phyloP scores from a whole-genome alignment of 2,113 vertebrate genomes.

The Periophthalmus modestus region DNA sequence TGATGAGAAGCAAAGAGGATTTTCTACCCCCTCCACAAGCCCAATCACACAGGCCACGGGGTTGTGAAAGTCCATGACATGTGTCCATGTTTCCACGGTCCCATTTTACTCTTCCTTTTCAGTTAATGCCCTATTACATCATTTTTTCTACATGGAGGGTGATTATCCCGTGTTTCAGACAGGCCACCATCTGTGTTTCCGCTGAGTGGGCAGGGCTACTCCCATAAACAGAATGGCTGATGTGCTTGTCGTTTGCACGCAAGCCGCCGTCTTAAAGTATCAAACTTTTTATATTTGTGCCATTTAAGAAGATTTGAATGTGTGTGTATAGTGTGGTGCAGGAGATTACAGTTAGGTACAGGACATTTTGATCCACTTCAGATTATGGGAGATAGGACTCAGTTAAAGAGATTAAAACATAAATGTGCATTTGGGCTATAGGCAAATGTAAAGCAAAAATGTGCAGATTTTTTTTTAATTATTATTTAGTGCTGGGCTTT shows the following conservation, averaged over 20 bases:
- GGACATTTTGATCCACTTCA: conserved; percentile 15
- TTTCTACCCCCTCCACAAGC: conserved; percentile 17
- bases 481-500: too few species aligned
- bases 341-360: conserved; percentile 18
- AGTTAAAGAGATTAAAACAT: neutral
- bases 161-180: conserved; percentile 64
- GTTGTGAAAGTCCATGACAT: conserved; percentile 32
- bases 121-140: conserved; percentile 37
- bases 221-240: conserved; percentile 53
- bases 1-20: conserved; percentile 56
- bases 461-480: too few species aligned
- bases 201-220: conserved; percentile 46
- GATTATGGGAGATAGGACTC: neutral
- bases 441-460: neutral
- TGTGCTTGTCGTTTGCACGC: conserved; percentile 40
- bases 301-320: conserved; percentile 16
- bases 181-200: conserved; percentile 64
- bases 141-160: conserved; percentile 30
- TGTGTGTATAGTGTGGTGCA: neutral
- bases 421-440: neutral
- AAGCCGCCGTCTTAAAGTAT: conserved; percentile 40
- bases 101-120: conserved; percentile 37
- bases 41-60: conserved; percentile 8
- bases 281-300: conserved; percentile 30
- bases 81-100: conserved; percentile 27